These are phyloP conservation scores for Bovichtus variegatus DNA, from an alignment of 2,797 vertebrate species.

Conservation along the genomic window DNA sequence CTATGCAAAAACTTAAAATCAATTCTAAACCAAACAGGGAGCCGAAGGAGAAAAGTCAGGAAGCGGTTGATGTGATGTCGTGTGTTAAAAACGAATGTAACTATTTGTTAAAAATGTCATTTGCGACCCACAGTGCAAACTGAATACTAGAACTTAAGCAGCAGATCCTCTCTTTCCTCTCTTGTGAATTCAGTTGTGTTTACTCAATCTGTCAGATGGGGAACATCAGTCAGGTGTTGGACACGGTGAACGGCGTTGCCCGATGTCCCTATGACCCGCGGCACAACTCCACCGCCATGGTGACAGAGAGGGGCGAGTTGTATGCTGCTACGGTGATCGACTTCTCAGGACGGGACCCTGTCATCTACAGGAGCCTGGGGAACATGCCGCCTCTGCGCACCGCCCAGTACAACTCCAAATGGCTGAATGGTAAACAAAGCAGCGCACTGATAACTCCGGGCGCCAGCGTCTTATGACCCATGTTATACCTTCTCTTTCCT, in stretches of 20 bases:
- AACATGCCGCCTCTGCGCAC: constrained; percentile 92
- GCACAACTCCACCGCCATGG: constrained; percentile 96
- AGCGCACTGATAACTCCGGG: background rate
- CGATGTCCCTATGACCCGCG: constrained; percentile 96
- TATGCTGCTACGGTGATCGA: constrained; percentile 97
- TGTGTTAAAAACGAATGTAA: too few species aligned
- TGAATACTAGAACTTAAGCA: background rate
- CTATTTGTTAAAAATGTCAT: background rate
- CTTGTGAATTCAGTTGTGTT: background rate
- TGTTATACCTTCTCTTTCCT: background rate
- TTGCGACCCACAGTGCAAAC: background rate
- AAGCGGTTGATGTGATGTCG: too few species aligned
- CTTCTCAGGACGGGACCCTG: constrained; percentile 95
- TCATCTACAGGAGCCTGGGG: constrained; percentile 96
- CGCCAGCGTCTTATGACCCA: rapidly evolving
- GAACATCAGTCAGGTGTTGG: constrained; percentile 89
- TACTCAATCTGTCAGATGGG: constrained; percentile 77
- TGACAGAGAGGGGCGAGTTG: constrained; percentile 92
- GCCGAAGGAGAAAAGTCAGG: too few species aligned
- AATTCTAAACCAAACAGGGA: too few species aligned
- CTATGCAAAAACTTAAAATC: too few species aligned
- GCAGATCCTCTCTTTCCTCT: background rate
- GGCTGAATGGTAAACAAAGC: constrained; percentile 90
- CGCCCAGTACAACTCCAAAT: constrained; percentile 98
- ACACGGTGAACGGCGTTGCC: constrained; percentile 95